These are phyloP conservation scores for Musca domestica DNA, from an alignment of 1,140 invertebrate genomes.

Conservation along the genomic window DNA sequence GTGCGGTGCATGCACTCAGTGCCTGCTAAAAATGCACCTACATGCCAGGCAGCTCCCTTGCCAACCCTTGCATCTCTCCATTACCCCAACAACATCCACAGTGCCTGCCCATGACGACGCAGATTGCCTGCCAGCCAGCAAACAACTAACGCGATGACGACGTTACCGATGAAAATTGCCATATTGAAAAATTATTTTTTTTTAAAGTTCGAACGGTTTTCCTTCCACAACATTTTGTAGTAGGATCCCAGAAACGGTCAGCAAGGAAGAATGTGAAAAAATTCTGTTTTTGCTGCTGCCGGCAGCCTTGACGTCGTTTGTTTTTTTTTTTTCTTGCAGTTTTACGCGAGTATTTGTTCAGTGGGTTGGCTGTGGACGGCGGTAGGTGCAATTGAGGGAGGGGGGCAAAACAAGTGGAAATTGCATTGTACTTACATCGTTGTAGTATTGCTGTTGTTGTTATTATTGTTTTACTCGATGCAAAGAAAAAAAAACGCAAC, in stretches of 20 bases:
- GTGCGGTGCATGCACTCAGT: too few species aligned
- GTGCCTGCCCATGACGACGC: background rate
- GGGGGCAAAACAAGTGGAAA: background rate
- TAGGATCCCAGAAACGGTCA: slow-evolving; percentile 41
- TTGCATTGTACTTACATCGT: background rate
- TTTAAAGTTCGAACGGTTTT: slow-evolving; percentile 53
- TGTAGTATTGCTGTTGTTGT: background rate
- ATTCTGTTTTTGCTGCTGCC: background rate
- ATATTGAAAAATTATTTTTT: slow-evolving; percentile 28
- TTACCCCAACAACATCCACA: background rate
- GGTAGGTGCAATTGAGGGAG: background rate
- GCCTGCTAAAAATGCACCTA: too few species aligned
- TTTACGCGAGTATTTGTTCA: background rate
- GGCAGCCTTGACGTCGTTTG: background rate
- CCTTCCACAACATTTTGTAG: slow-evolving; percentile 55
- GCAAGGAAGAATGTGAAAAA: slow-evolving; percentile 16
- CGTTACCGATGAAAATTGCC: slow-evolving; percentile 22
- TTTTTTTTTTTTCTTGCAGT: too few species aligned
- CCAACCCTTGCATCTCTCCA: background rate
- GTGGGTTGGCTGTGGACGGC: too few species aligned
- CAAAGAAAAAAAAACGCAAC: background rate
- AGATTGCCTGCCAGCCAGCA: background rate
- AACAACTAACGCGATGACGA: background rate
- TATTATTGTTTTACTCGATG: background rate
- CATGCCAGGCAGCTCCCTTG: background rate